Percentiles rank a stretch among this genome's conserved stretches.
phyloP scores from a whole-genome alignment of 2,113 vertebrate species.

The Actenoides hombroni region DNA sequence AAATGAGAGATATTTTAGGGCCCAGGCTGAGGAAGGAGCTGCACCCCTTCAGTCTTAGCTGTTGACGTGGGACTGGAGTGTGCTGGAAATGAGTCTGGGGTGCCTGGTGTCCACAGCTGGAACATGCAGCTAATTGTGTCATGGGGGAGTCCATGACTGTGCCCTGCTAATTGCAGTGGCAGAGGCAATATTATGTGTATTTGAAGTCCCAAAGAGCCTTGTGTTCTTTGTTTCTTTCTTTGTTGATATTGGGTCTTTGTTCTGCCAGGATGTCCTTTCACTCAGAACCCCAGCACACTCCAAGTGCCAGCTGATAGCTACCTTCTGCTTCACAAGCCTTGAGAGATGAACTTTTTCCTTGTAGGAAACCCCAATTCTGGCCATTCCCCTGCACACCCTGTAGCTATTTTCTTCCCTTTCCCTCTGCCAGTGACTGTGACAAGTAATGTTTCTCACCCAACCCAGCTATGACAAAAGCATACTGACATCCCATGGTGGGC shows the following conservation, averaged over 20 bases:
- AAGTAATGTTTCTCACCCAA: neutral
- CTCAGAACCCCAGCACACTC: neutral
- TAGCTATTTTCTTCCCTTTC: neutral
- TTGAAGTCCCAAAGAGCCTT: neutral
- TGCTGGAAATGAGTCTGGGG: neutral
- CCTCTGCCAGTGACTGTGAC: neutral
- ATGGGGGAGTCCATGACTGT: neutral
- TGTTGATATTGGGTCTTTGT: neutral
- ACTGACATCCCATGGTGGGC: neutral
- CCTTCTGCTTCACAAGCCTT: neutral
- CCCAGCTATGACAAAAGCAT: neutral
- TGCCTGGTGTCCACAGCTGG: fast-evolving
- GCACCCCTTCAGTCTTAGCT: neutral
- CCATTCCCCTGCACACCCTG: neutral
- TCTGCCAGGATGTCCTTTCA: neutral
- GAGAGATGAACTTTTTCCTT: neutral
- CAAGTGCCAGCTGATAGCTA: neutral
- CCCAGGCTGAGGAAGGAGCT: neutral
- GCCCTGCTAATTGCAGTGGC: fast-evolving
- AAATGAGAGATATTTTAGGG: neutral
- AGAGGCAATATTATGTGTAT: neutral
- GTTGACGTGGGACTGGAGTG: fast-evolving
- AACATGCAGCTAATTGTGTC: neutral
- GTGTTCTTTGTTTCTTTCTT: neutral
- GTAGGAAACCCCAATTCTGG: neutral